A percentile compares a stretch with the other conserved stretches of the same genome.
These are phyloP conservation scores for Sturnira hondurensis DNA, from an alignment of 2,113 vertebrate species.

Conservation along the genomic window DNA sequence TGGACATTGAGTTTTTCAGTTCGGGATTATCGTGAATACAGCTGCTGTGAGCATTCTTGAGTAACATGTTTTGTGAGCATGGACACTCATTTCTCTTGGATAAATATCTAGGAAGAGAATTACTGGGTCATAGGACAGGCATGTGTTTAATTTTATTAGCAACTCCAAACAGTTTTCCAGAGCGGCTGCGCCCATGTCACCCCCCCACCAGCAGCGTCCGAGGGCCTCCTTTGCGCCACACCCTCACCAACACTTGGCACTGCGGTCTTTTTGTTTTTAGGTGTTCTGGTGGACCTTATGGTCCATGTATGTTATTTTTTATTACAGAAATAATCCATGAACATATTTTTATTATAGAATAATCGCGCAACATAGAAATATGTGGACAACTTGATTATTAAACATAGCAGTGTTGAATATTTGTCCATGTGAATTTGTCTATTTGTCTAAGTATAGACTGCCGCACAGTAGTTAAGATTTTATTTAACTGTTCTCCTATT, in stretches of 20 bases:
- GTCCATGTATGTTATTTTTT: neutral
- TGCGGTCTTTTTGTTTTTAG: neutral
- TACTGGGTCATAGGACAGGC: neutral
- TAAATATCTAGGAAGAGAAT: neutral
- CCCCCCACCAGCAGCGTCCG: neutral
- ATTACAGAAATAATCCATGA: neutral
- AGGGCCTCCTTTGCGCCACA: neutral
- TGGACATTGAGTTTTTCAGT: neutral
- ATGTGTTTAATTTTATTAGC: neutral
- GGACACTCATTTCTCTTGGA: neutral
- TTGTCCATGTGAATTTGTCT: neutral
- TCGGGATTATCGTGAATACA: neutral
- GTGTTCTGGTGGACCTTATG: neutral
- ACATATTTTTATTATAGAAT: neutral
- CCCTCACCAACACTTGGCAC: neutral
- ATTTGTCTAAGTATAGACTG: neutral
- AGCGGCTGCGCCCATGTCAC: neutral
- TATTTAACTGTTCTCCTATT: neutral
- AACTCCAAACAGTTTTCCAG: neutral
- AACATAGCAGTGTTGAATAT: neutral
- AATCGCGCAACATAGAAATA: neutral
- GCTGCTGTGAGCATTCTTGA: neutral
- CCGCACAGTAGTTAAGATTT: neutral
- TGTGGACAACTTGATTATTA: neutral
- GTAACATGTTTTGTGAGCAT: neutral